Evolutionary conservation across 53 echinoderm and acorn worm species (phyloP), one percentile per base, ranked within the genome.

Genomic region (Echinometra lucunter): DNA sequence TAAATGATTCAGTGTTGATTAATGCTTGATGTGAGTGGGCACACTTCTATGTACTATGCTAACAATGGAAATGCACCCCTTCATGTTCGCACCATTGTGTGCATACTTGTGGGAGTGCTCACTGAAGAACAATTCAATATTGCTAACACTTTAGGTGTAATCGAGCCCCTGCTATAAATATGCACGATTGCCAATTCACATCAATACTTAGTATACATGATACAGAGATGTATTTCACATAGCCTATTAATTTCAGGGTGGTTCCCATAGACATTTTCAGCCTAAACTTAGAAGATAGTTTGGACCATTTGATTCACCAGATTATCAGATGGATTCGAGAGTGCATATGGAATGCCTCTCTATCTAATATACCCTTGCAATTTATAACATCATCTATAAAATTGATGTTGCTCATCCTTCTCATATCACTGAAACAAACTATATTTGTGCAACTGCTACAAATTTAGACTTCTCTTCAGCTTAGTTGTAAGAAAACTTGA

Each of bases 91-190:
- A 42, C 42, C 4, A 21, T 21, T 35, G 37, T 2, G 19, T 4
- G 35, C 78, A 78, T 78, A 42, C 42, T 40, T 78, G 38, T 38
- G 17, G 37, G 74, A 37, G 28, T 21, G 78, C 78, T 40, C 78
- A 78, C 6, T 6, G 38, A 42, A 78, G 42, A 78, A 78, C 42
- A 40, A 38, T 78, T 78, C 78, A 78, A 78, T 40, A 18, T 78
- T 21, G 38, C 37, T 42, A 78, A 78, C 78, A 78, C 78, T 78
- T 78, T 10, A 42, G 78, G 78, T 42, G 78, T 78, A 78, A 78
- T 78, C 4, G 38, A 78, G 78, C 38, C 78, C 78, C 78, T 6
- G 42, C 1, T 38, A 15, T 37, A n/a, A n/a, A 78, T 42, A 78
- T 21, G 78, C 78, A 40, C 19, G 16, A 23, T 23, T 78, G 78